Evolutionary conservation across 2,113 vertebrate species (phyloP).

Genomic region (Boleophthalmus pectinirostris): DNA sequence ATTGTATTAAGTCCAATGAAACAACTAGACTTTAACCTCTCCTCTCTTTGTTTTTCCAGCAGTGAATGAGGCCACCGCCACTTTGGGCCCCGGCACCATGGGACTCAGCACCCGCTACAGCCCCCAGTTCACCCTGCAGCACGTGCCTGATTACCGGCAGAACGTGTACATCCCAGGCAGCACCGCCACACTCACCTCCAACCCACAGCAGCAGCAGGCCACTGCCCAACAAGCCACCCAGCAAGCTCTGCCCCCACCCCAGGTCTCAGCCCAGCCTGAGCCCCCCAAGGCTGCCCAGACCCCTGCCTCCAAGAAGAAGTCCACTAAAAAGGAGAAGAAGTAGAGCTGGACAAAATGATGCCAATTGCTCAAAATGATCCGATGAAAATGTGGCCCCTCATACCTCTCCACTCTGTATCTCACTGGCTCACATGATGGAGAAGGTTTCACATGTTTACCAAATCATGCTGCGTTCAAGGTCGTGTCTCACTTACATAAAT

Average conservation of each 20-base stretch:
- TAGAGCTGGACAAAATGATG: constrained; percentile 69
- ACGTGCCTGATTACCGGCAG: constrained; percentile 96
- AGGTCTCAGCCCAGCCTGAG: constrained; percentile 73
- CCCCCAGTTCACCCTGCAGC: constrained; percentile 97
- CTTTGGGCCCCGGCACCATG: constrained; percentile 91
- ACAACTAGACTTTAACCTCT: constrained; percentile 54
- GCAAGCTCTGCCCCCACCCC: constrained; percentile 79
- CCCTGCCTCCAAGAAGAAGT: constrained; percentile 94
- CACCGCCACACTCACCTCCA: constrained; percentile 89
- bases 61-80: constrained; percentile 89
- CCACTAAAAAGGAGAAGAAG: constrained; percentile 98
- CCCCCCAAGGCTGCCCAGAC: constrained; percentile 81
- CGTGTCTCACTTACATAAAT: constrained; percentile 52
- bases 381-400: constrained; percentile 53
- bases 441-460: constrained; percentile 17
- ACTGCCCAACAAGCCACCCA: constrained; percentile 70
- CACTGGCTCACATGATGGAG: constrained; percentile 19
- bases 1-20: constrained; percentile 20
- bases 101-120: constrained; percentile 93
- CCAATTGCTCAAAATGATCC: constrained; percentile 29
- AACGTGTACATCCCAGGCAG: constrained; percentile 98
- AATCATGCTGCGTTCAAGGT: constrained; percentile 46
- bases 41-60: constrained; percentile 73
- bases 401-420: constrained; percentile 53
- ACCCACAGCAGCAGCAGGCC: constrained; percentile 78